These are phyloP conservation scores for Acipenser oxyrinchus DNA, from an alignment of 2,797 vertebrate species.

Conservation along the genomic window DNA sequence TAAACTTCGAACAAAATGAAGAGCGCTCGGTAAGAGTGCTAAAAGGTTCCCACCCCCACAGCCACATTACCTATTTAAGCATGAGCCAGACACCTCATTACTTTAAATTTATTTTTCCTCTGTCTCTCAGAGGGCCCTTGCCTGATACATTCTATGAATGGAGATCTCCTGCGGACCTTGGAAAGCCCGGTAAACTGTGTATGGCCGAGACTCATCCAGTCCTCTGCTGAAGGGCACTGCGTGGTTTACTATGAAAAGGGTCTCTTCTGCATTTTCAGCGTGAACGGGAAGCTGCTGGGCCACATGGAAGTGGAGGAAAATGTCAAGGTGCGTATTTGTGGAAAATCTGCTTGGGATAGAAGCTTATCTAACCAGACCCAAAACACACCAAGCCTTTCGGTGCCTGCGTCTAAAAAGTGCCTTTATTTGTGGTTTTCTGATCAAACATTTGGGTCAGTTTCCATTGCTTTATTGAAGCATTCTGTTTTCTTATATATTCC, in stretches of 20 bases:
- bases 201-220: slow-evolving; percentile 83
- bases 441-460: no score
- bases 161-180: slow-evolving; percentile 88
- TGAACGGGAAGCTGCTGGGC: slow-evolving; percentile 86
- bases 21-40: not conserved
- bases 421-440: no score
- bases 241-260: slow-evolving; percentile 88
- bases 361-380: not conserved
- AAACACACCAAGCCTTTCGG: no score
- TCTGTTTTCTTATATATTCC: no score
- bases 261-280: slow-evolving; percentile 82
- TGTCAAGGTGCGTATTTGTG: slow-evolving; percentile 66
- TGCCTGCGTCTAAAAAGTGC: no score
- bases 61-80: not conserved
- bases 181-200: slow-evolving; percentile 69
- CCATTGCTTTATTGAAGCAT: no score
- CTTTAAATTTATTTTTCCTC: not conserved
- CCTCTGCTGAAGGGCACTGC: slow-evolving; percentile 87
- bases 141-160: slow-evolving; percentile 98
- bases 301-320: slow-evolving; percentile 80
- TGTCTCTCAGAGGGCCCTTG: slow-evolving; percentile 80
- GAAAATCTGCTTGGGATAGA: not conserved
- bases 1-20: not conserved
- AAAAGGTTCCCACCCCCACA: no score
- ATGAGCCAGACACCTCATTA: not conserved